These are phyloP conservation scores for Empis livida DNA, from an alignment of 2,888 invertebrate species.

Conservation along the genomic window DNA sequence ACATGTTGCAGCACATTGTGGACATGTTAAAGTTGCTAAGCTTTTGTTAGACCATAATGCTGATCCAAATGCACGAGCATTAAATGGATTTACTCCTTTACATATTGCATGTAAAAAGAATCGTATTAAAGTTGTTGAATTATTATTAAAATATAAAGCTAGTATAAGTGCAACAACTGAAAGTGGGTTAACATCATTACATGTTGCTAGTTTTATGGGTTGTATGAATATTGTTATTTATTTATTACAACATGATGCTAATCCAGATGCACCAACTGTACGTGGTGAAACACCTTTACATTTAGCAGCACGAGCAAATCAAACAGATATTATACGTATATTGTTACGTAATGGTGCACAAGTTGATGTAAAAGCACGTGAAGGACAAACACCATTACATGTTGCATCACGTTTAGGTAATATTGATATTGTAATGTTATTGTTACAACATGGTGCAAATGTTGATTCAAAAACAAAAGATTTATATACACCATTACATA, in stretches of 20 bases:
- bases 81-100: slow-evolving; percentile 95
- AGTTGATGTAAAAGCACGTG: slow-evolving; percentile 58
- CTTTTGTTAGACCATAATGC: slow-evolving; percentile 84
- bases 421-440: slow-evolving; percentile 85
- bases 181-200: slow-evolving; percentile 86
- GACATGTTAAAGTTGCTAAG: slow-evolving; percentile 86
- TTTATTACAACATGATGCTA: slow-evolving; percentile 85
- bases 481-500: slow-evolving; percentile 90
- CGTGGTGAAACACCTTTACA: slow-evolving; percentile 95
- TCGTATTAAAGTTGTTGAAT: slow-evolving; percentile 87
- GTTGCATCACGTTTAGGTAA: slow-evolving; percentile 90
- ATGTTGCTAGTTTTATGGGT: slow-evolving; percentile 98
- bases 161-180: slow-evolving; percentile 60
- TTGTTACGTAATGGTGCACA: slow-evolving; percentile 86
- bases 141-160: slow-evolving; percentile 90
- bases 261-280: slow-evolving; percentile 88
- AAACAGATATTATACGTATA: slow-evolving; percentile 93
- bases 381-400: slow-evolving; percentile 93
- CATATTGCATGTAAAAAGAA: slow-evolving; percentile 99
- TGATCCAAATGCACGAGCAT: slow-evolving; percentile 91
- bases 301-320: slow-evolving; percentile 91
- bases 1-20: slow-evolving; percentile 91
- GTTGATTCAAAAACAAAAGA: slow-evolving; percentile 87
- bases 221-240: slow-evolving; percentile 98
- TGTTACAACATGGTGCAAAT: slow-evolving; percentile 87